These are phyloP conservation scores for Heliornis fulica DNA, from an alignment of 2,113 vertebrate species.

Conservation along the genomic window DNA sequence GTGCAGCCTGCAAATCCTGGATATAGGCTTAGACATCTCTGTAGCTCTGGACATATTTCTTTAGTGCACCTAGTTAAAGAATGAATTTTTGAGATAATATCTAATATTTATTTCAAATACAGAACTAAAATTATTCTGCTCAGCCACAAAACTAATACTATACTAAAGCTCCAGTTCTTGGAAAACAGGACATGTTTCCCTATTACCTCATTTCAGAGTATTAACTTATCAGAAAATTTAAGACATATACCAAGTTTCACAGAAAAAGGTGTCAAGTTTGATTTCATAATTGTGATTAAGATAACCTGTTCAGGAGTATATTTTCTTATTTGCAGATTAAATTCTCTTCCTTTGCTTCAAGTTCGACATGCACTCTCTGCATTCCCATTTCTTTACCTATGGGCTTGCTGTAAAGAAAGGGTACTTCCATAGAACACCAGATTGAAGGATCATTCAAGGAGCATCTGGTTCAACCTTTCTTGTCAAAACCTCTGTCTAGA, in stretches of 20 bases:
- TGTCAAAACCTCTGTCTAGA: no score
- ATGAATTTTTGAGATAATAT: background rate
- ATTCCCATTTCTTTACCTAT: background rate
- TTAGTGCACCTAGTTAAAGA: background rate
- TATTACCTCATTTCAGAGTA: background rate
- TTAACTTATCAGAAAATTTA: background rate
- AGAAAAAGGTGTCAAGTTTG: background rate
- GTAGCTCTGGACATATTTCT: background rate
- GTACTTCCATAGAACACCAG: no score
- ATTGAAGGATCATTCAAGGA: no score
- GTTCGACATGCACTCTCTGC: background rate
- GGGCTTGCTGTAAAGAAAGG: fast-evolving
- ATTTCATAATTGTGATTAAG: background rate
- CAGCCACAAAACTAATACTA: background rate
- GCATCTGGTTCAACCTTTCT: no score
- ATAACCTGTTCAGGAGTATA: background rate
- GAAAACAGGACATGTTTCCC: background rate
- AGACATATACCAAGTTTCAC: background rate
- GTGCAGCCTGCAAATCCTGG: fast-evolving
- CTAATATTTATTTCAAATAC: background rate
- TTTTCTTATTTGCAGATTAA: background rate
- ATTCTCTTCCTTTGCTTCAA: background rate
- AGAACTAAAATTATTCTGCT: background rate
- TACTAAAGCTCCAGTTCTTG: fast-evolving
- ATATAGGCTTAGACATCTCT: background rate